Evolutionary conservation across 37 sponge, comb jelly and placozoan species (phyloP).

Genomic region (Spongilla lacustris): DNA sequence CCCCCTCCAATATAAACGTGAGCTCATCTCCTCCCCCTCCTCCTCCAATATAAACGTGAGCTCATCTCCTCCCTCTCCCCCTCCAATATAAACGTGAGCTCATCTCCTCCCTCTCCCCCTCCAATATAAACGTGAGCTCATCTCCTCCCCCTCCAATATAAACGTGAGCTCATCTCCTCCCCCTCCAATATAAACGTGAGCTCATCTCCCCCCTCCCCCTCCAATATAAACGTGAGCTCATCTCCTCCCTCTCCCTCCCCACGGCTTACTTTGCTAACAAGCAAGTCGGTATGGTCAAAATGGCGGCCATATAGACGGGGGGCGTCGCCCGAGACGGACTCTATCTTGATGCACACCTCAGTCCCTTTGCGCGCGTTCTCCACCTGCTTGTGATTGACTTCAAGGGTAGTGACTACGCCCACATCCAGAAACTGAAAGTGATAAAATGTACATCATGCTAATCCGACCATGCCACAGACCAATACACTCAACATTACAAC

Average conservation of each 20-base stretch:
- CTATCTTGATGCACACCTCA: conserved; percentile 97
- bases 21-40: neutral
- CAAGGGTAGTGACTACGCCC: conserved; percentile 83
- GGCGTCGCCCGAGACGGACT: conserved; percentile 83
- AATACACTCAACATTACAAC: neutral
- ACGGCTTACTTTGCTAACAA: conserved; percentile 93
- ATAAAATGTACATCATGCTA: neutral
- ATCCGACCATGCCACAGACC: neutral
- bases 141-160: too few relatives aligned
- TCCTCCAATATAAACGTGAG: neutral
- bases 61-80: conserved; percentile 5
- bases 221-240: neutral
- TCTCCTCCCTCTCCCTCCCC: neutral
- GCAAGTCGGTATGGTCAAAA: conserved; percentile 87
- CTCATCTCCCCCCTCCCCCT: neutral
- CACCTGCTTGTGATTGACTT: conserved; percentile 89
- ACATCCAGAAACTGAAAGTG: conserved; percentile 73
- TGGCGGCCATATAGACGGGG: conserved; percentile 95
- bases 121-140: neutral
- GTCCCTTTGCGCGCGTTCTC: conserved; percentile 79
- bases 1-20: neutral
- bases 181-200: too few relatives aligned
- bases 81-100: too few relatives aligned
- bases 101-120: conserved; percentile 2
- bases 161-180: too few relatives aligned